These are phyloP conservation scores for Felis chaus DNA, from an alignment of 2,113 vertebrate genomes.

Conservation along the genomic window DNA sequence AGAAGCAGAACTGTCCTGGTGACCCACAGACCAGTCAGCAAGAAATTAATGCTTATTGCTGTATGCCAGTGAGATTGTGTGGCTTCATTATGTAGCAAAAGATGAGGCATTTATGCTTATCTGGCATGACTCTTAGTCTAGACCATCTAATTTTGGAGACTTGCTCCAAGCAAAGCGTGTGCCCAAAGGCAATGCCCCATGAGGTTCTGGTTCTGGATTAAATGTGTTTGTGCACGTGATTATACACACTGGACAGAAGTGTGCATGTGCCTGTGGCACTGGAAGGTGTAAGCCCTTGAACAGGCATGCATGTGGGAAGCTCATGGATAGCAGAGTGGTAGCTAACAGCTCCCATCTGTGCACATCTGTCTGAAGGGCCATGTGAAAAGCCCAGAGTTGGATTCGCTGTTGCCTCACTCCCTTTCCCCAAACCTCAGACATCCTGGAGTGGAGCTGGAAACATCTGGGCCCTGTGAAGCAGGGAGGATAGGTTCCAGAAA, in stretches of 20 bases:
- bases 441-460: background rate
- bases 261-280: no score
- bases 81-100: background rate
- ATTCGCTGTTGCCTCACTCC: background rate
- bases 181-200: background rate
- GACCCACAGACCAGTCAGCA: background rate
- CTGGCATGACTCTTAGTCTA: background rate
- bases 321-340: background rate
- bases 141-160: background rate
- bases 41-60: background rate
- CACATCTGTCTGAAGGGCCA: no score
- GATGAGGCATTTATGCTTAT: background rate
- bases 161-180: background rate
- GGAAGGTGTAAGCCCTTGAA: background rate
- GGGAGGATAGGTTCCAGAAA: background rate
- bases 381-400: background rate
- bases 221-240: background rate
- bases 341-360: no score
- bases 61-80: background rate
- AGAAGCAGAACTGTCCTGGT: background rate
- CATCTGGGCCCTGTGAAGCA: background rate
- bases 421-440: background rate
- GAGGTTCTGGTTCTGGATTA: background rate
- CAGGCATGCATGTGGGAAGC: accelerated
- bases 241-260: background rate